Evolutionary conservation across 2,113 vertebrate genomes (phyloP).

Genomic region (Morone saxatilis): DNA sequence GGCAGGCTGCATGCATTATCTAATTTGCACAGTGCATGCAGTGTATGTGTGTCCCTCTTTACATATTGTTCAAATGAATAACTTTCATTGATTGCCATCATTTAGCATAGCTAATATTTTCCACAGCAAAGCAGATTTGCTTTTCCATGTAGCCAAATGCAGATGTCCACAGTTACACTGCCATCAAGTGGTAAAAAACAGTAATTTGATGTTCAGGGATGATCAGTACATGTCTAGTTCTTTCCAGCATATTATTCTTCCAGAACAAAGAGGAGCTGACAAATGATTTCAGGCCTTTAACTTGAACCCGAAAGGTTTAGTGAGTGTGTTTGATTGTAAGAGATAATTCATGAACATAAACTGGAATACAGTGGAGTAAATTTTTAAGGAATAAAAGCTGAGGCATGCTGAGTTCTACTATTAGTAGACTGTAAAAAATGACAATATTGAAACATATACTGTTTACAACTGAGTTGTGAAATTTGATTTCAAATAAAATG

Average conservation of each 20-base stretch:
- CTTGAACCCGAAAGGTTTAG: background rate
- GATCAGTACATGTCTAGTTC: background rate
- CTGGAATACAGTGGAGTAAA: background rate
- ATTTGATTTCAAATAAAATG: background rate
- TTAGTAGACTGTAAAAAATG: background rate
- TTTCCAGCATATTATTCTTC: background rate
- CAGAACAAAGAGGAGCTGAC: background rate
- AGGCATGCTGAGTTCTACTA: background rate
- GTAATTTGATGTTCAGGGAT: background rate
- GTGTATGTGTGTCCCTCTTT: background rate
- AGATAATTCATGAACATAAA: background rate
- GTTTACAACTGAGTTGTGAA: background rate
- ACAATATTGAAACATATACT: background rate
- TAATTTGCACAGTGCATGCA: background rate
- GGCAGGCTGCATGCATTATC: background rate
- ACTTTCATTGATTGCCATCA: background rate
- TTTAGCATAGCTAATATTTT: background rate
- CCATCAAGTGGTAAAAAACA: constrained; percentile 73
- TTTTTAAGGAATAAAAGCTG: background rate
- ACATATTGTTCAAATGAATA: background rate
- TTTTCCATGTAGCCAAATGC: constrained; percentile 1
- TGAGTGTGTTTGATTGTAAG: background rate
- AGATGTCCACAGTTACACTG: constrained; percentile 71
- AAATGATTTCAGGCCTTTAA: background rate
- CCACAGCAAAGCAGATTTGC: constrained; percentile 4